Evolutionary conservation across 2,888 invertebrate species (phyloP), one percentile per base, ranked within the genome.

Genomic region (Vanessa cardui): DNA sequence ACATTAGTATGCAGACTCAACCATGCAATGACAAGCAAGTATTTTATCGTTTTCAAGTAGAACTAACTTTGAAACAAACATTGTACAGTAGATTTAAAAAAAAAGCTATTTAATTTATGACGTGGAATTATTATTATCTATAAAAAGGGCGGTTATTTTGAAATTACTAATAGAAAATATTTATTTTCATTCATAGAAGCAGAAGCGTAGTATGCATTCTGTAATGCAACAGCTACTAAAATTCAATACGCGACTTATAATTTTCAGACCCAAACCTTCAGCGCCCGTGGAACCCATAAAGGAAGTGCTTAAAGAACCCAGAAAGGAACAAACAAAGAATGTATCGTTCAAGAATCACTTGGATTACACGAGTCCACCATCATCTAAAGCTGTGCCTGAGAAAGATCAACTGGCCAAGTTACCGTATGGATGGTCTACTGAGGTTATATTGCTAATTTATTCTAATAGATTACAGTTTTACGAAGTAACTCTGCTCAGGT

Each of bases 291-390:
- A 90, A 49, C 84, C 89, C 6, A 76, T 85, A 9, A 91, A 91
- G 74, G 91, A 92, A 44, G 64, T 78, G 74, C 15, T 63, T 8
- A 31, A 90, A 69, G 91, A 92, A 69, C 85, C 87, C 0, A 90
- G 87, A 72, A 93, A 92, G 61, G 93, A 93, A 71, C 89, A 88
- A 52, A 93, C 93, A 0, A 93, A 93, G 76, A 93, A 93, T 58
- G 93, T 93, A 0, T 93, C 93, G 0, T 93, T 93, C 77, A 93
- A 93, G 74, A 93, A 93, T 70, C 93, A 93, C 68, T 77, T 93
- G 68, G 93, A 93, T 78, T 91, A 90, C 77, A 92, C 92, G 33
- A 92, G 90, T 63, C 91, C 91, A 0, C 90, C 91, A 0, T 75
- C 87, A 2, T 89, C 89, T 0, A 91, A 91, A 68, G 85, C 90